Percentiles rank a stretch among this genome's conserved stretches.
Conservation (phyloP, 2,113 vertebrate genomes). For the Erinaceus europaeus region DNA sequence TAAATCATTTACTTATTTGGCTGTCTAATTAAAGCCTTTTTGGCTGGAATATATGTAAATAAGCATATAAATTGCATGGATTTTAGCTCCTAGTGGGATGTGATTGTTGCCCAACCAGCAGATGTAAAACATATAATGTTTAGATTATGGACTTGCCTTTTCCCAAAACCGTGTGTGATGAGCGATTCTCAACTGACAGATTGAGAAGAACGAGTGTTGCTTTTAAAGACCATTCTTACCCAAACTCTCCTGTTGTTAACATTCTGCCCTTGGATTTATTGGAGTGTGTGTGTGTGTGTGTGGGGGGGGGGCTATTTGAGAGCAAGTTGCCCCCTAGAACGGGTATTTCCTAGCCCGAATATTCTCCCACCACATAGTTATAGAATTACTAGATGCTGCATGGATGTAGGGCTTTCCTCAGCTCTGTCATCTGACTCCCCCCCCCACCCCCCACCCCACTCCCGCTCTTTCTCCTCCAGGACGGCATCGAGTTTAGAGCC, state of each 20-base stretch:
- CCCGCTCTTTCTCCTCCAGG: neutral
- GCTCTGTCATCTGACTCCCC: neutral
- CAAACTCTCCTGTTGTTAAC: neutral
- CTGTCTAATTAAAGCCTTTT: constrained; percentile 46
- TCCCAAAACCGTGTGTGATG: neutral
- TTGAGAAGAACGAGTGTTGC: neutral
- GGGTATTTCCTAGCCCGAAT: neutral
- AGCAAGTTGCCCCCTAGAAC: neutral
- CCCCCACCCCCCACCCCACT: too few relatives aligned
- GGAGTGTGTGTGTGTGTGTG: too few relatives aligned
- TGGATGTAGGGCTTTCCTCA: neutral
- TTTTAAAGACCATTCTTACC: neutral
- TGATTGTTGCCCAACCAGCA: constrained; percentile 4
- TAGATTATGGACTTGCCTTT: neutral
- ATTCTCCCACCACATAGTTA: neutral
- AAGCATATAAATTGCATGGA: neutral
- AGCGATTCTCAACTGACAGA: constrained; percentile 1
- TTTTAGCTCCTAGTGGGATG: constrained; percentile 14
- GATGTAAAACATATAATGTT: neutral
- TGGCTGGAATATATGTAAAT: constrained; percentile 37
- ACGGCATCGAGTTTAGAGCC: neutral
- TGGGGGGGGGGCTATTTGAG: too few relatives aligned
- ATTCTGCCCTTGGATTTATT: too few relatives aligned
- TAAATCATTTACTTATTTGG: constrained; percentile 28
- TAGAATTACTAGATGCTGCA: neutral